Evolutionary conservation across 2,797 vertebrate species (phyloP), one percentile per base, ranked within the genome.

Genomic region (Arnoldichthys spilopterus): DNA sequence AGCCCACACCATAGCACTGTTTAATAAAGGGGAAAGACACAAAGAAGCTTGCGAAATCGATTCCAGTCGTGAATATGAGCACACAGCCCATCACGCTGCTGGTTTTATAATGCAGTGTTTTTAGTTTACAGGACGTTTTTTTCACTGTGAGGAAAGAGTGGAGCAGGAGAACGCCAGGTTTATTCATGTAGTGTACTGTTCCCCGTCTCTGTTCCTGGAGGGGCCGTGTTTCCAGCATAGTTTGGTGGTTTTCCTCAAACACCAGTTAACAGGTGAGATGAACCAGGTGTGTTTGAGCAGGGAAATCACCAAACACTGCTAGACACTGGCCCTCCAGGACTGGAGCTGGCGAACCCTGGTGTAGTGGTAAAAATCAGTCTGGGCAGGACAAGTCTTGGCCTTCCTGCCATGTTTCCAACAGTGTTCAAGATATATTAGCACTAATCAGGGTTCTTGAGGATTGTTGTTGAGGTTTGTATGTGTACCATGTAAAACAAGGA

Each of bases 51-150:
- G 49, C 61, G 70, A 51, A 53, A 51, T 53, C 3, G 7, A 47
- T 32, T 69, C 54, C 54, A 11, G 15, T 47, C 74, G 58, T 64
- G 40, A 22, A 51, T 40, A 54, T 45, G 69, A 53, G 13, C 15
- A 69, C 12, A 6, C 22, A 40, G 15, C 30, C 56, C 54, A 32
- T 73, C 13, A 56, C 30, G 9, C 20, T 54, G 69, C 30, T 11
- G 28, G 20, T 71, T 53, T 71, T 71, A 56, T 54, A 71, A 71
- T 54, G 51, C 69, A 54, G 49, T 56, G 37, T 71, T 71, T 56
- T 20, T 22, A 71, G 51, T 49, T 40, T 34, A 71, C 69, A 54
- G 69, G 49, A 56, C 5, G 28, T n/a, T 70, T 45, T 51, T 34
- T 61, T 34, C 30, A 2, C 22, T 70, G 67, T 53, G 9, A 32